Base-by-base conservation (phyloP, 2,888 invertebrate genomes). In the Toxonevra muliebris region DNA sequence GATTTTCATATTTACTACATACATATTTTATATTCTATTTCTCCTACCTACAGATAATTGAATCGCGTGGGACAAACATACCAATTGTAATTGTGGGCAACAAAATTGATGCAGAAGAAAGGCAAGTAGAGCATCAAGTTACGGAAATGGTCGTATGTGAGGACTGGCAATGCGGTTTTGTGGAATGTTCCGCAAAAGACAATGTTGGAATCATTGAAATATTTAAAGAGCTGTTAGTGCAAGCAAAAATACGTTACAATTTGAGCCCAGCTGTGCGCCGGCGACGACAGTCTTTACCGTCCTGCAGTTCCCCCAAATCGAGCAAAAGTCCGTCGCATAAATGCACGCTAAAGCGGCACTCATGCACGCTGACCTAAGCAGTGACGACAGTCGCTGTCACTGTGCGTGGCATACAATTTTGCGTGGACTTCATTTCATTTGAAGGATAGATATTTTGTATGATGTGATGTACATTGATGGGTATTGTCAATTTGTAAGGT, bases 21-120 rank as follows among this genome's bases (percentile, higher is more conserved):
- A 30, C 10, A 55, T 57, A 9, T 58, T 17, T 12, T 41, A 13
- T 48, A n/a, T 53, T 62, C 20, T 61, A 20, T 48, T 59, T 45
- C n/a, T 58, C 45, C 42, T 66, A 17, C 10, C 63, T 69, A 9
- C 59, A 79, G 79, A 79, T 79, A 52, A 76, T 72, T 19, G 69
- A 63, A 12, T 74, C 76, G 7, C 88, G 88, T 74, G 88, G 86
- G 53, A 77, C 78, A 53, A 76, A 79, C 43, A 86, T 91, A 15
- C 92, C 92, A 0, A 90, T 91, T 71, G 91, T 92, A 41, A 87
- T 93, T 17, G 91, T 91, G 10, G 92, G 89, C 52, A 92, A 92
- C 82, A 92, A 92, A 82, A 85, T 87, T 57, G 92, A 92, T 78
- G 80, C 90, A 13, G 81, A 84, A 43, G 84, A 84, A 43, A 77